These are phyloP conservation scores for Argopecten irradians DNA, from an alignment of 1,140 invertebrate genomes.

Conservation along the genomic window DNA sequence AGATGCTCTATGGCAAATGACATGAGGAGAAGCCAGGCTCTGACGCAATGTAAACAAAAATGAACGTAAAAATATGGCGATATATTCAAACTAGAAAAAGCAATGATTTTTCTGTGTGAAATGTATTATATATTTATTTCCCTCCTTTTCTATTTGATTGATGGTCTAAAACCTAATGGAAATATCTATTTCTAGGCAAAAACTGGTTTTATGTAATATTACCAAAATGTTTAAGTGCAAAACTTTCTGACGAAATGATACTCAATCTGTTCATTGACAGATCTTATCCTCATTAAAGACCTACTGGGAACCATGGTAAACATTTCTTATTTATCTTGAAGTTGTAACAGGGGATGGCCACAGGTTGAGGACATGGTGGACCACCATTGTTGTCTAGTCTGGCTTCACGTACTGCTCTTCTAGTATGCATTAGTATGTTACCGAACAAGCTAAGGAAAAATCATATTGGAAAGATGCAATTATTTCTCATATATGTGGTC, in stretches of 20 bases:
- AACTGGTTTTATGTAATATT: not conserved
- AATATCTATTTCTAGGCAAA: not conserved
- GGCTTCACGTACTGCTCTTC: not conserved
- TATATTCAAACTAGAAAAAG: constrained; percentile 1
- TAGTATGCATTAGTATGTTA: too few relatives aligned
- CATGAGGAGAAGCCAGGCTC: constrained; percentile 25
- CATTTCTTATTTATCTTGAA: not conserved
- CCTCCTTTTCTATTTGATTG: not conserved
- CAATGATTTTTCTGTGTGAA: not conserved
- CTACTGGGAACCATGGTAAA: not conserved
- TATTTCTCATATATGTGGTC: too few relatives aligned
- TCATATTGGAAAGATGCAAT: too few relatives aligned
- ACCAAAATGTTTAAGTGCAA: too few relatives aligned
- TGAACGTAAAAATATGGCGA: not conserved
- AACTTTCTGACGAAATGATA: not conserved
- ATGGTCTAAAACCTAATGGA: not conserved
- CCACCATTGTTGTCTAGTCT: not conserved
- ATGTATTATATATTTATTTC: not conserved
- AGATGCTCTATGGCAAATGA: constrained; percentile 66
- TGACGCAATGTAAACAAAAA: constrained; percentile 9
- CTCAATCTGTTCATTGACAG: not conserved
- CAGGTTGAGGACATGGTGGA: not conserved
- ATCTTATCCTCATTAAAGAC: not conserved
- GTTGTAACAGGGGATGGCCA: not conserved
- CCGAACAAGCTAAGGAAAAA: too few relatives aligned